A percentile compares a stretch with the other conserved stretches of the same genome.
phyloP scores from a whole-genome alignment of 2,888 invertebrate genomes.

The Lamellibrachia satsuma region DNA sequence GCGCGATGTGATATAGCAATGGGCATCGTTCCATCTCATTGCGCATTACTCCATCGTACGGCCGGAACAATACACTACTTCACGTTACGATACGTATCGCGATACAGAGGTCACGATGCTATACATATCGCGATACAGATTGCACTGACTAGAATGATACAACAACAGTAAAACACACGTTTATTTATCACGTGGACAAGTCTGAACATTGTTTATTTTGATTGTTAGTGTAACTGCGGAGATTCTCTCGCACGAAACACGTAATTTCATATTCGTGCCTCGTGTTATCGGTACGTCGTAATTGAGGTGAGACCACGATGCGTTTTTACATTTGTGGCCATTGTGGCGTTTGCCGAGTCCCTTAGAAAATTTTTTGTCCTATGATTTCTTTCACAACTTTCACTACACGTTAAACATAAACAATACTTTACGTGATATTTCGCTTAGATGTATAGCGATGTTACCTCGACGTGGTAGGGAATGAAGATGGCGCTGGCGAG shows the following conservation, averaged over 20 bases:
- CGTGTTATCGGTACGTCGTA: background rate
- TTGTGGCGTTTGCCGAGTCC: background rate
- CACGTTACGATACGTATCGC: too few relatives aligned
- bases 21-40: too few relatives aligned
- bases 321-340: too few relatives aligned
- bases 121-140: too few relatives aligned
- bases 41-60: too few relatives aligned
- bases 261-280: background rate
- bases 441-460: slow-evolving; percentile 28
- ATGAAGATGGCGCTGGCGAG: slow-evolving; percentile 95
- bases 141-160: too few relatives aligned
- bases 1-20: too few relatives aligned
- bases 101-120: too few relatives aligned
- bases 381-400: background rate
- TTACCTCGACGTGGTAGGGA: slow-evolving; percentile 83
- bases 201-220: too few relatives aligned
- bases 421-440: slow-evolving; percentile 68
- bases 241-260: background rate
- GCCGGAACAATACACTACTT: too few relatives aligned
- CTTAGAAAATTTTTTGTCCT: background rate
- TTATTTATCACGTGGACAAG: too few relatives aligned
- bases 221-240: background rate
- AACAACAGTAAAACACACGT: too few relatives aligned
- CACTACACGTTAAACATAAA: background rate
- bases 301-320: background rate